Evolutionary conservation across 2,888 invertebrate species (phyloP).

Genomic region (Cosmorhoe ocellata): DNA sequence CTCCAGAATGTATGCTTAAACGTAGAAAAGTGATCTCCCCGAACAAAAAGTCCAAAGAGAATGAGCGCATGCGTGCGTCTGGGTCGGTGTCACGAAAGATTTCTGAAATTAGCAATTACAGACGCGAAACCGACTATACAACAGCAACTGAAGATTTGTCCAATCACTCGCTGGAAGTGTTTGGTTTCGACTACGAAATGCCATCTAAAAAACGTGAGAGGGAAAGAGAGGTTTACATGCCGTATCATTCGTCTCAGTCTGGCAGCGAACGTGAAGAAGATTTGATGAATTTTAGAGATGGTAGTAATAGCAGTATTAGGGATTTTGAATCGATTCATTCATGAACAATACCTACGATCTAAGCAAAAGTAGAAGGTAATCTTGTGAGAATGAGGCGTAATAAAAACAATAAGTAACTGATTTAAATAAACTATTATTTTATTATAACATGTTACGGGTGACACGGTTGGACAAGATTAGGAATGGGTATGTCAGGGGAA

Average conservation of each 20-base stretch:
- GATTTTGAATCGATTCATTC: neutral
- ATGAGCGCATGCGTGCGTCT: neutral
- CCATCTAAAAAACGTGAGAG: conserved; percentile 1
- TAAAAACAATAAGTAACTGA: conserved; percentile 8
- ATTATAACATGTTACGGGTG: too few species aligned
- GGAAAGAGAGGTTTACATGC: conserved; percentile 22
- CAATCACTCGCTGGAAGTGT: conserved; percentile 48
- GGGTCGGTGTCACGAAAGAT: neutral
- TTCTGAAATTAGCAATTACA: neutral
- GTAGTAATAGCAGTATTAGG: conserved; percentile 1
- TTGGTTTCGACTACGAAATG: conserved; percentile 44
- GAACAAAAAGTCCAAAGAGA: conserved; percentile 19
- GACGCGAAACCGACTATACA: neutral
- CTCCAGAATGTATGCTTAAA: conserved; percentile 43
- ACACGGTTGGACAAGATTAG: too few species aligned
- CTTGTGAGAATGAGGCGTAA: conserved; percentile 11
- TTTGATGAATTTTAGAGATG: neutral
- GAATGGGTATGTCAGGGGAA: too few species aligned
- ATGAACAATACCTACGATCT: neutral
- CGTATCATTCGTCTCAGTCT: conserved; percentile 31
- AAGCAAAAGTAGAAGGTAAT: neutral
- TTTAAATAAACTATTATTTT: too few species aligned
- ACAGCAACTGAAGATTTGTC: conserved; percentile 29
- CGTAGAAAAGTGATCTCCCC: conserved; percentile 42
- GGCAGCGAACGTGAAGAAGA: conserved; percentile 12